Base-by-base conservation (phyloP, 2,888 invertebrate species). In the Caenorhabditis japonica region DNA sequence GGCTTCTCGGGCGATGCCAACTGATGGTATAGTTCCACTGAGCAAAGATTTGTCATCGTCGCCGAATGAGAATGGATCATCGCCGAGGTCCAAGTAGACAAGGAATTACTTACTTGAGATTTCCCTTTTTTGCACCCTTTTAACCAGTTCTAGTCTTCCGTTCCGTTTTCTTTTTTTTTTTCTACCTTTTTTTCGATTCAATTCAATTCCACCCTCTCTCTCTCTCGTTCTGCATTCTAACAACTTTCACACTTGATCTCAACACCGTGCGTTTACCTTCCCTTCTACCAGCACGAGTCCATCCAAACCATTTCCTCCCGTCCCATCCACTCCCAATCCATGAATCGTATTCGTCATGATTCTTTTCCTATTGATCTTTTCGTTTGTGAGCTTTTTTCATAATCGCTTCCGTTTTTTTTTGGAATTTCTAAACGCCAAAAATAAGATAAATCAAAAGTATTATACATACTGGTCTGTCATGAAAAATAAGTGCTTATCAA, bases 1-100 rank as follows among this genome's bases (percentile, higher is more conserved):
- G 74, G 74, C 74, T 12, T 69, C 74, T n/a, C 36, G 69, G 15
- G 59, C 62, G 23, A 46, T 51, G 49, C 56, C 60, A 4, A 15
- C 23, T 10, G 51, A 62, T 27, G 21, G 36, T 12, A 15, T 23
- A 15, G 39, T 30, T 23, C 34, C 7, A 7, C 30, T 7, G 5
- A 5, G 10, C 7, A 30, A 30, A 10, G 30, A 25, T 2, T 27
- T 3, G 23, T 25, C 25, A 4, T 4, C 17, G 8, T 13, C 39
- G 5, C n/a, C 17, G 5, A 39, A 39, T 39, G n/a, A 39, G 39
- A 39, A 39, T 39, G 17, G 17, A 5, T 39, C n/a, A 7, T 46
- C 19, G 7, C 23, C 13, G 4, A 21, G 7, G 17, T 25, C 5
- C 4, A 7, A 4, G 19, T 4, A 46, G 7, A 17, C 27, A 10